Percentiles rank a stretch among this genome's conserved stretches.
These are phyloP conservation scores for Champsocephalus esox DNA, from an alignment of 2,797 vertebrate genomes.

Conservation along the genomic window DNA sequence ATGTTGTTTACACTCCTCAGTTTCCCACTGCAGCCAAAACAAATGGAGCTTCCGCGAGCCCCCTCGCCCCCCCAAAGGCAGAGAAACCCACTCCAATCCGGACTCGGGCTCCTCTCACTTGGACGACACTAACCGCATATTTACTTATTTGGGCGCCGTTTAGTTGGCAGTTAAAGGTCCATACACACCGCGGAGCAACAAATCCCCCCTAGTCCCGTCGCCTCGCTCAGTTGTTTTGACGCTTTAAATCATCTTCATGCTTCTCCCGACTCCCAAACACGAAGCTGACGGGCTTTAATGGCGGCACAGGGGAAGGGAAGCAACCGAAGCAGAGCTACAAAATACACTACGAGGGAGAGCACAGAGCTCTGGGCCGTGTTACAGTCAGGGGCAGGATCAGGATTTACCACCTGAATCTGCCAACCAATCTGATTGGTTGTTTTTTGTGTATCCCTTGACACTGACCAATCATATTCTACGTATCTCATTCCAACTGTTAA, in stretches of 20 bases:
- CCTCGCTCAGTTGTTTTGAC: conserved; percentile 40
- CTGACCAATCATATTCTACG: conserved; percentile 72
- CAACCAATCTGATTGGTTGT: conserved; percentile 70
- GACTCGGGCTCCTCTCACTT: conserved; percentile 71
- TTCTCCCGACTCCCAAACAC: conserved; percentile 53
- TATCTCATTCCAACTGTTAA: conserved; percentile 71
- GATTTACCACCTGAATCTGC: conserved; percentile 81
- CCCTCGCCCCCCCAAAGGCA: conserved; percentile 20
- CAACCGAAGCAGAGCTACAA: conserved; percentile 65
- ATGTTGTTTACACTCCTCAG: conserved; percentile 79
- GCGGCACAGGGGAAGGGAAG: conserved; percentile 71
- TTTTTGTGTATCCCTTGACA: conserved; percentile 44
- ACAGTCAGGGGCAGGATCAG: conserved; percentile 74
- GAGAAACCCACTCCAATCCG: conserved; percentile 69
- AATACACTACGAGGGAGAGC: conserved; percentile 66
- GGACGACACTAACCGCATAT: conserved; percentile 74
- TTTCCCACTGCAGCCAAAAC: conserved; percentile 66
- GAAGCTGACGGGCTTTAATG: conserved; percentile 73
- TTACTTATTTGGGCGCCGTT: conserved; percentile 70
- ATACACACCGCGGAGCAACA: conserved; percentile 54
- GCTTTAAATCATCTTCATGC: conserved; percentile 74
- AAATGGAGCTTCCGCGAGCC: conserved; percentile 51
- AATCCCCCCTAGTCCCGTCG: conserved; percentile 63
- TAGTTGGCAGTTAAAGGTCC: conserved; percentile 62
- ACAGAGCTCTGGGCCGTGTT: conserved; percentile 68